Base-by-base conservation (phyloP, 2,888 invertebrate genomes). In the Tolmerus cingulatus region DNA sequence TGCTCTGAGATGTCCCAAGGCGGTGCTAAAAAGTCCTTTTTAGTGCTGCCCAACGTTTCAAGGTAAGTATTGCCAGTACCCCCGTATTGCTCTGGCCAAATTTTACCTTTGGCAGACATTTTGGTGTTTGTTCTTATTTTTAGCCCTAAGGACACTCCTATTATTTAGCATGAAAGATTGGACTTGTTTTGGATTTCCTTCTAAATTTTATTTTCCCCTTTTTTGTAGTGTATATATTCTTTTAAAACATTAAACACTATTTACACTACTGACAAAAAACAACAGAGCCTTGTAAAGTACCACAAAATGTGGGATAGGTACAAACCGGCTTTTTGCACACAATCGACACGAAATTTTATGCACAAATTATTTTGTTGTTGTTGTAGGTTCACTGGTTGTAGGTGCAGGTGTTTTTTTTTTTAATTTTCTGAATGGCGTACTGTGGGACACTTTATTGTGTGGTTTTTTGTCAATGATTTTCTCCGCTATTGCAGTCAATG, bases 61-160 rank as follows among this genome's bases (percentile, higher is more conserved):
- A 74, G 51, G 85, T 85, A 74, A 43, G 85, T 85, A 85, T 40
- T 23, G n/a, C 34, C 34, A 76, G 23, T 23, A 76, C 30, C 34
- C 66, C 12, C 23, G 66, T 66, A 66, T 66, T 66, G 66, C 76
- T 76, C 76, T 76, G 34, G 40, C 40, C 76, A 76, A 76, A 7
- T 66, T 66, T 9, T 23, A 66, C 9, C 14, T 66, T 66, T 66
- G 66, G 66, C 19, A 66, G 66, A 76, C 40, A n/a, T 76, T 85
- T 74, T 85, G 85, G 85, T 85, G 85, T 85, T 74, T 85, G 85
- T 85, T 74, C 51, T 43, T 43, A 19, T 84, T 84, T 66, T 84
- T 74, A 85, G 43, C 43, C 74, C 43, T 74, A 85, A 85, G 66
- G 46, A 85, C 74, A 74, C 74, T 30, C 34, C 84, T 43, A 19